Percentiles rank a stretch among this genome's conserved stretches.
Conservation (phyloP, 2,888 invertebrate species). For the Caenorhabditis angaria region DNA sequence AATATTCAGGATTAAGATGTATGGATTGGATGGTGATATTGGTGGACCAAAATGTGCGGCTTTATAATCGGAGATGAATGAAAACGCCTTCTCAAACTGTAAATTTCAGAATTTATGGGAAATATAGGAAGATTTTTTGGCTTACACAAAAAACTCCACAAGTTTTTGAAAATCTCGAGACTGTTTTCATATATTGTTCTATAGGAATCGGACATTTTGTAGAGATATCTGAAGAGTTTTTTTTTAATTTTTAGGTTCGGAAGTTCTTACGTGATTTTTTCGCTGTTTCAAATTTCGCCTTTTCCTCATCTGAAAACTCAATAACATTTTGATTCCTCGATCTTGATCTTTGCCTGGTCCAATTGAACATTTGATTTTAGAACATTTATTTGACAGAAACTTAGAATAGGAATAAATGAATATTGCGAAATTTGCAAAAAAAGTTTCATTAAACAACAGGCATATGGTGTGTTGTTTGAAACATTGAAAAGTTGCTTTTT, state of each 20-base stretch:
- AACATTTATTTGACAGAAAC: background rate
- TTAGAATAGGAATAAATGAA: background rate
- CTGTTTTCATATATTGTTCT: background rate
- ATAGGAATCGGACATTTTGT: conserved; percentile 5
- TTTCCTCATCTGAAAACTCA: conserved; percentile 1
- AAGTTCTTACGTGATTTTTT: background rate
- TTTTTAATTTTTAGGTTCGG: background rate
- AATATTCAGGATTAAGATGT: background rate
- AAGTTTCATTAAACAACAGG: background rate
- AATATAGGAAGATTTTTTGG: too few relatives aligned
- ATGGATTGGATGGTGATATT: conserved; percentile 4
- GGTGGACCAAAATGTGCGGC: background rate
- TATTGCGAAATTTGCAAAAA: background rate
- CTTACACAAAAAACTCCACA: conserved; percentile 5
- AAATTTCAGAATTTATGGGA: background rate
- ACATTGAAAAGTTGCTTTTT: too few relatives aligned
- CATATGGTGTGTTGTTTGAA: background rate
- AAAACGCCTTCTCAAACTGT: conserved; percentile 5
- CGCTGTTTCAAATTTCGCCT: background rate
- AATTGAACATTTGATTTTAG: background rate
- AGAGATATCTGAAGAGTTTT: background rate
- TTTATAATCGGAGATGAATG: conserved; percentile 3
- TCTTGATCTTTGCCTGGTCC: conserved; percentile 5
- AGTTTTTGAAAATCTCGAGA: background rate
- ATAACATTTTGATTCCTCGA: background rate